phyloP scores from a whole-genome alignment of 2,113 vertebrate genomes.

The Rhadina sibilatrix region DNA sequence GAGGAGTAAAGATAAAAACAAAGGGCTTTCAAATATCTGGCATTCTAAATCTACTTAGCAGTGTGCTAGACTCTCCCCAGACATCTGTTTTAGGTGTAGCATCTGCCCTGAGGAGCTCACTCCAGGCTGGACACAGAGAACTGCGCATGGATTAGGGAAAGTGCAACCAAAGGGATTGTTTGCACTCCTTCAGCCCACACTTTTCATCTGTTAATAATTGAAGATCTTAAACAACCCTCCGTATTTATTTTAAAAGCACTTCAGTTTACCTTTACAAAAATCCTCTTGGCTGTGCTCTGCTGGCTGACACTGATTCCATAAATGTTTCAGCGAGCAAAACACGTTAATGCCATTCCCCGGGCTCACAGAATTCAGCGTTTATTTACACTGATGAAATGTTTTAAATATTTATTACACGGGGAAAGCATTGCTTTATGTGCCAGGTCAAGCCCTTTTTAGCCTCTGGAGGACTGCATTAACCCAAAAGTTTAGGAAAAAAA shows the following conservation, averaged over 20 bases:
- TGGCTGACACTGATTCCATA: slow-evolving; percentile 35
- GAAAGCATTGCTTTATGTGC: neutral
- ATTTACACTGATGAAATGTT: slow-evolving; percentile 17
- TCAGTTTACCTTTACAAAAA: slow-evolving; percentile 15
- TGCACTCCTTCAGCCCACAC: neutral
- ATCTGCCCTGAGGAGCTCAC: neutral
- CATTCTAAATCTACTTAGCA: neutral
- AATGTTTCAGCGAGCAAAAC: slow-evolving; percentile 57
- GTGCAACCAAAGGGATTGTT: neutral
- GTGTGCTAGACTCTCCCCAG: neutral
- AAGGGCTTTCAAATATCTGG: neutral
- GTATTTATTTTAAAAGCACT: slow-evolving; percentile 51
- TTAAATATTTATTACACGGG: slow-evolving; percentile 42
- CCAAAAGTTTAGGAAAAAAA: neutral
- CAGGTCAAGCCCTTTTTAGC: neutral
- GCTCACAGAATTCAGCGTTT: slow-evolving; percentile 24
- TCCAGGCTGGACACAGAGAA: neutral
- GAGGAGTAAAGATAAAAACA: neutral
- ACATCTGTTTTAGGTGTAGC: neutral
- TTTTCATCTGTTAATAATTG: slow-evolving; percentile 54
- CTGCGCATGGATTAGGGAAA: neutral
- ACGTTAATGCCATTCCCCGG: neutral
- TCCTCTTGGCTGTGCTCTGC: neutral
- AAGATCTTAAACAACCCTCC: slow-evolving; percentile 22
- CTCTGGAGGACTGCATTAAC: neutral